Percentiles rank a stretch among this genome's conserved stretches.
These are phyloP conservation scores for Proteles cristata DNA, from an alignment of 2,113 vertebrate genomes.

Conservation along the genomic window DNA sequence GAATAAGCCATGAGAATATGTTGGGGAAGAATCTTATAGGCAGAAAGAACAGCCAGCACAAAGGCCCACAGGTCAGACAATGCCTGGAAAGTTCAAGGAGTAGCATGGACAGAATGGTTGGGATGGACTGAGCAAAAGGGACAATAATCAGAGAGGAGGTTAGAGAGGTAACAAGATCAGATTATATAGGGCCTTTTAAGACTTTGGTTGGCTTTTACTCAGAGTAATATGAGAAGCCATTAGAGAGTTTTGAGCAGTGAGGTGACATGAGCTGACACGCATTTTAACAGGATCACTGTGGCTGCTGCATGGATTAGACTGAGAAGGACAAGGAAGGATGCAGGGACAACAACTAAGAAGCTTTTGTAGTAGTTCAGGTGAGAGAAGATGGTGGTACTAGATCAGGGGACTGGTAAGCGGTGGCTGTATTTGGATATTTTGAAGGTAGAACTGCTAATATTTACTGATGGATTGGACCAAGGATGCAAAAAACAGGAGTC, in stretches of 20 bases:
- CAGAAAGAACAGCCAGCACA: neutral
- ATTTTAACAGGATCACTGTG: neutral
- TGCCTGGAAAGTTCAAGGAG: neutral
- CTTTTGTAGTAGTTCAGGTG: fast-evolving
- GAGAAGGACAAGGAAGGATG: neutral
- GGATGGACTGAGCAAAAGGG: neutral
- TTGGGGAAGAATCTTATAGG: neutral
- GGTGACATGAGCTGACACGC: neutral
- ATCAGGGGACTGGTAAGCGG: too few relatives aligned
- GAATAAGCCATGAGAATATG: neutral
- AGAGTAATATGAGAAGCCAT: neutral
- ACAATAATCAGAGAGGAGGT: neutral
- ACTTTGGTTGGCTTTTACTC: neutral
- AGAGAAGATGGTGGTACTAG: neutral
- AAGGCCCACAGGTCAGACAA: neutral
- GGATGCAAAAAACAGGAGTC: neutral
- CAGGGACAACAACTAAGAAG: neutral
- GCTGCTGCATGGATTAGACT: neutral
- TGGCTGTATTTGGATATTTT: neutral
- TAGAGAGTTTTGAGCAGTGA: neutral
- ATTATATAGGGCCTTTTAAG: neutral
- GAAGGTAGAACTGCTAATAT: neutral
- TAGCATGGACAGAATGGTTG: neutral
- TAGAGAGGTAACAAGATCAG: neutral
- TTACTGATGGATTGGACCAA: too few relatives aligned